Evolutionary conservation across 2,888 invertebrate species (phyloP), one percentile per base, ranked within the genome.

Genomic region (Caradrina kadenii): DNA sequence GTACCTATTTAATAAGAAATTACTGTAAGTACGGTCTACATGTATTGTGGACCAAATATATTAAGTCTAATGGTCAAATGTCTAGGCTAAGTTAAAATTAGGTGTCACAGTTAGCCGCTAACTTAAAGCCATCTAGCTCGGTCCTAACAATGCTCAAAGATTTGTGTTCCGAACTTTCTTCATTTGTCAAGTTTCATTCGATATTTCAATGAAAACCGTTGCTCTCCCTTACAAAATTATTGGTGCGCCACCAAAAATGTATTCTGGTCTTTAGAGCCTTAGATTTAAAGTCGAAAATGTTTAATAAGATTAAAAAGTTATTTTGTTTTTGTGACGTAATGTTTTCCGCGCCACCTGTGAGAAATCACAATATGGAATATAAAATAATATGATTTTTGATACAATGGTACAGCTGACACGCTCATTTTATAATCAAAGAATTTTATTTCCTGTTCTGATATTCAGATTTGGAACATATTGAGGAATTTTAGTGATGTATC

Each of bases 101-200:
- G 65, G 65, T 65, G 54, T 64, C 79, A 65, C 55, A 73, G 49
- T 73, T 79, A 65, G 31, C 15, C n/a, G 0, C 52, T 35, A 56
- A 73, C 21, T 72, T 60, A 5, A 19, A 79, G 45, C 58, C 45
- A 58, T 65, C 52, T 50, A 54, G 52, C 55, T 21, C 50, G 53
- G 2, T 42, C 62, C 58, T 65, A 55, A 65, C 79, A 79, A 79
- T 69, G 50, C 53, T 68, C 63, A 68, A 78, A 69, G 72, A 80
- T 80, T 80, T 75, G 68, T 79, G 67, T 66, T 35, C 60, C 50
- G 21, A 52, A 85, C 80, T 85, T 85, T 73, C 61, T 76, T 78
- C 71, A 85, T 85, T 81, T 84, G 79, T 81, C 81, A 84, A 82
- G 68, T 81, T 79, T 76, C 80, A 76, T 78, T 81, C 76, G 67